Evolutionary conservation across 1,140 invertebrate genomes (phyloP).

Genomic region (Bicyclus anynana): DNA sequence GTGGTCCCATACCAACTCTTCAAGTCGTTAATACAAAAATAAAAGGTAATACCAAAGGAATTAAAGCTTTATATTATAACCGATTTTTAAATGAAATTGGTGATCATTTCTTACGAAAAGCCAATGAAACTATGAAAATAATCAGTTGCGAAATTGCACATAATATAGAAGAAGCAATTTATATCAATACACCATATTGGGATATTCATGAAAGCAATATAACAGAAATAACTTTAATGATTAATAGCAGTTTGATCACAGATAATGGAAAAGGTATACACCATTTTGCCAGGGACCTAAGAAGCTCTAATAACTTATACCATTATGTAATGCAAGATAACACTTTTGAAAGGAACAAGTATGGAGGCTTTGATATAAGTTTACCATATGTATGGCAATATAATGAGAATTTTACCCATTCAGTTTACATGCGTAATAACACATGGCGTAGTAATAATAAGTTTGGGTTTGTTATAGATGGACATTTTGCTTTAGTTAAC

Average conservation of each 20-base stretch:
- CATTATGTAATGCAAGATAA: conserved; percentile 95
- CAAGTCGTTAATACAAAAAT: conserved; percentile 85
- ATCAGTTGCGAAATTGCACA: conserved; percentile 88
- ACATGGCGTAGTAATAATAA: conserved; percentile 91
- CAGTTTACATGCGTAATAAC: conserved; percentile 90
- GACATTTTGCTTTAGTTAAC: conserved; percentile 92
- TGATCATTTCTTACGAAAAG: conserved; percentile 90
- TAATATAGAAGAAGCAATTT: conserved; percentile 88
- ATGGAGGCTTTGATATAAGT: conserved; percentile 89
- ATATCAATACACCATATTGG: conserved; percentile 89
- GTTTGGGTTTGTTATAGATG: conserved; percentile 91
- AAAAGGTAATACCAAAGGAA: conserved; percentile 87
- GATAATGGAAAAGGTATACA: conserved; percentile 91
- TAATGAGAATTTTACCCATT: conserved; percentile 95
- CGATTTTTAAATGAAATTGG: conserved; percentile 89
- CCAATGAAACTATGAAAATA: conserved; percentile 91
- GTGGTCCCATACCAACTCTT: conserved; percentile 86
- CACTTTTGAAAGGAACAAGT: conserved; percentile 89
- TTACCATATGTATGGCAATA: conserved; percentile 97
- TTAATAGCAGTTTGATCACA: conserved; percentile 90
- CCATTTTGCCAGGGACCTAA: conserved; percentile 93
- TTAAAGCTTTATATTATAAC: conserved; percentile 94
- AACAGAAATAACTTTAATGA: conserved; percentile 89
- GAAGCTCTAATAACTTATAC: conserved; percentile 95
- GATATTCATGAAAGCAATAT: conserved; percentile 89